phyloP scores from a whole-genome alignment of 2,113 vertebrate species.

The Seriola quinqueradiata region DNA sequence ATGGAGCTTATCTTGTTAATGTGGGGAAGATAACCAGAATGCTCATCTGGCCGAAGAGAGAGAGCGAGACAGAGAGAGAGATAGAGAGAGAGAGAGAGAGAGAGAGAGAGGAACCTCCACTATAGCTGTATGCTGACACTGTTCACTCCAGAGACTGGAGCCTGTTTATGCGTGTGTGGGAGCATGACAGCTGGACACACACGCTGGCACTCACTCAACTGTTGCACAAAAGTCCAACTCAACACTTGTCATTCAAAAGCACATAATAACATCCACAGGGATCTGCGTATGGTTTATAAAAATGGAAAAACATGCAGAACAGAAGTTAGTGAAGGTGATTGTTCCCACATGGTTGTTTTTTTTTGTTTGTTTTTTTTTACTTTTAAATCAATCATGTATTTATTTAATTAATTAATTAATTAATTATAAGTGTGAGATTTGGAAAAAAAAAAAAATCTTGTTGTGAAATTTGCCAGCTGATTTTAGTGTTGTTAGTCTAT shows the following conservation, averaged over 20 bases:
- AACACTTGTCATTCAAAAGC: slow-evolving; percentile 72
- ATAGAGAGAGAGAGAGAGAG: slow-evolving; percentile 26
- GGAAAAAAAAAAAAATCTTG: slow-evolving; percentile 9
- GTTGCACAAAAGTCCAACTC: slow-evolving; percentile 66
- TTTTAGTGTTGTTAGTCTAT: background rate
- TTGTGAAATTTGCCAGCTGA: background rate
- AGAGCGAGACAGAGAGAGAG: slow-evolving; percentile 13
- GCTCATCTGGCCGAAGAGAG: slow-evolving; percentile 59
- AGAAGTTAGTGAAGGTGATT: slow-evolving; percentile 19
- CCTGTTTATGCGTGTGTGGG: slow-evolving; percentile 51
- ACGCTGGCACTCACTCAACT: slow-evolving; percentile 64
- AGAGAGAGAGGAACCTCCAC: slow-evolving; percentile 55
- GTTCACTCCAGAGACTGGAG: slow-evolving; percentile 33
- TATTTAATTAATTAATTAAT: no score
- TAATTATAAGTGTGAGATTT: background rate
- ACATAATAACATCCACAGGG: slow-evolving; percentile 64
- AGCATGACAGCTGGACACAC: slow-evolving; percentile 71
- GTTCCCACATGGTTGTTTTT: background rate
- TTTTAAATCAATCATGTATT: slow-evolving; percentile 8
- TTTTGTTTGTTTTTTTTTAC: background rate
- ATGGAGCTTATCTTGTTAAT: slow-evolving; percentile 76
- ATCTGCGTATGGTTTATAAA: slow-evolving; percentile 35
- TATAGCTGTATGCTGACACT: slow-evolving; percentile 50
- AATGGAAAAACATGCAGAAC: slow-evolving; percentile 26
- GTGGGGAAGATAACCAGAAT: slow-evolving; percentile 72